These are phyloP conservation scores for Hypotaenidia philippensis DNA, from an alignment of 2,797 vertebrate genomes.

Conservation along the genomic window DNA sequence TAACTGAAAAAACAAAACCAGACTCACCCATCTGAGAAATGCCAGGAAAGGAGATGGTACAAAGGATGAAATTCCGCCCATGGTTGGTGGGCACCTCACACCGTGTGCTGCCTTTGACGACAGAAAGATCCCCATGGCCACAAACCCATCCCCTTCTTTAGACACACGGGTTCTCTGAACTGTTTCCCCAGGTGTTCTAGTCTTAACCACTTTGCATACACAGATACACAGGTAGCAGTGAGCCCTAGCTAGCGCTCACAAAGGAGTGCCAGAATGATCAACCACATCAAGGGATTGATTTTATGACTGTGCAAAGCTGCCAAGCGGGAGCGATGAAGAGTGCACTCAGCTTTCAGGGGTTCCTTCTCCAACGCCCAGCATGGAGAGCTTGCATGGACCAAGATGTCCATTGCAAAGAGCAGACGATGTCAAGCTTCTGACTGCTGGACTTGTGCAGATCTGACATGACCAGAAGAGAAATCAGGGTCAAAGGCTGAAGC, in stretches of 20 bases:
- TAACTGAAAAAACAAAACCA: neutral
- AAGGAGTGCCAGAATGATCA: neutral
- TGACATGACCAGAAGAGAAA: neutral
- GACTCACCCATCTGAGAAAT: neutral
- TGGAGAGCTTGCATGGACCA: neutral
- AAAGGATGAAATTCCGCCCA: neutral
- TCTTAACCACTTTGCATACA: neutral
- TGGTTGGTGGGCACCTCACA: accelerated
- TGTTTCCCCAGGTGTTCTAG: neutral
- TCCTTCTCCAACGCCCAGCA: neutral
- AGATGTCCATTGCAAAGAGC: neutral
- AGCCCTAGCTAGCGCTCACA: neutral
- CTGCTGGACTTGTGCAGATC: neutral
- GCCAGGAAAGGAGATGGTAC: neutral
- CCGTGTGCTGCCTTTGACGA: neutral
- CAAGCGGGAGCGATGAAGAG: accelerated
- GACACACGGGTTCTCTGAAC: neutral
- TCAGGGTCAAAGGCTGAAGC: neutral
- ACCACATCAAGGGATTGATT: accelerated
- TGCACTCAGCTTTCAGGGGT: neutral
- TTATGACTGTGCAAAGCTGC: neutral
- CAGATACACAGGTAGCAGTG: neutral
- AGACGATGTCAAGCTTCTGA: neutral
- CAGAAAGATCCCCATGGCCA: neutral
- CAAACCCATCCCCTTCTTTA: neutral